Percentiles rank a stretch among this genome's conserved stretches.
phyloP scores from a whole-genome alignment of 2,797 vertebrate species.

The Anabas testudineus region DNA sequence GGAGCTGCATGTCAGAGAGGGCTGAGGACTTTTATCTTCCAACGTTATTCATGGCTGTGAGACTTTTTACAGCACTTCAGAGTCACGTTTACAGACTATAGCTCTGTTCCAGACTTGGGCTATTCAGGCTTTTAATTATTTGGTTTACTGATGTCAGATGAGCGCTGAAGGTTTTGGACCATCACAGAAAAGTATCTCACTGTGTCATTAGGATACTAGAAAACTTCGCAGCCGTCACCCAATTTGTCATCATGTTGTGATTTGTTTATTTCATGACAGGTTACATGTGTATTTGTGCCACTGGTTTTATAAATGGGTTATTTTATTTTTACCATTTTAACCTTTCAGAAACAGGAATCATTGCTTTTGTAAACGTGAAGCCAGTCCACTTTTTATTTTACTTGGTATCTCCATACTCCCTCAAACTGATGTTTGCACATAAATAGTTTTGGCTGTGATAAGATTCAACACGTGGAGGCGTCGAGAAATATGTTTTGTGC shows the following conservation, averaged over 20 bases:
- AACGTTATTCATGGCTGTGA: neutral
- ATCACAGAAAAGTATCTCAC: conserved; percentile 14
- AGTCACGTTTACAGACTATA: conserved; percentile 40
- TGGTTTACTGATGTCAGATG: neutral
- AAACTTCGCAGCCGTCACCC: neutral
- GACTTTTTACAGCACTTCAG: conserved; percentile 10
- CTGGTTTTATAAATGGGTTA: neutral
- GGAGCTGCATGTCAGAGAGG: conserved; percentile 14
- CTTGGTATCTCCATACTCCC: neutral
- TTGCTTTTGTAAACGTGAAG: conserved; percentile 6
- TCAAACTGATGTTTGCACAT: neutral
- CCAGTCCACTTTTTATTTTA: conserved; percentile 2
- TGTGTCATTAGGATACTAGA: neutral
- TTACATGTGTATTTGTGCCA: conserved; percentile 15
- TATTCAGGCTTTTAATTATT: neutral
- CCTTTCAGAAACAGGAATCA: neutral
- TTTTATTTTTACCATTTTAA: conserved; percentile 7
- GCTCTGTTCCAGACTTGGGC: conserved; percentile 6
- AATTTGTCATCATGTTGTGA: neutral
- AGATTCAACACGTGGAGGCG: neutral
- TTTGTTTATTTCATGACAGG: neutral
- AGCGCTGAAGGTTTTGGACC: conserved; percentile 21
- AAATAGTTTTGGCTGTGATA: neutral
- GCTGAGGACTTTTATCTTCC: conserved; percentile 34
- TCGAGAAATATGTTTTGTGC: conserved; percentile 17